Base-by-base conservation (phyloP, 2,797 vertebrate species). In the Xyrichtys novacula region DNA sequence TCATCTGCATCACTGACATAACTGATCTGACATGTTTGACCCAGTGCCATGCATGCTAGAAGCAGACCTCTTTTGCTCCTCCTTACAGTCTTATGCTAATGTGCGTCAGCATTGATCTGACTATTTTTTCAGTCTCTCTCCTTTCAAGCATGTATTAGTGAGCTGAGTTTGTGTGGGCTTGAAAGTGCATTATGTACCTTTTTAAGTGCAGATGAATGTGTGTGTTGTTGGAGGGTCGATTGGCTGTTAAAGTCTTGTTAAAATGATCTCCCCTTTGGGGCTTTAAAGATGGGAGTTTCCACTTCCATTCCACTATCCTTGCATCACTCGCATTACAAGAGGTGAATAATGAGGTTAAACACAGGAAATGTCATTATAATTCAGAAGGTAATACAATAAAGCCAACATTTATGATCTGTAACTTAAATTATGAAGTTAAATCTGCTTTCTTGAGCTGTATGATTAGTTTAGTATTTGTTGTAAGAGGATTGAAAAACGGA, bases 21-120 rank as follows among this genome's bases (percentile, higher is more conserved):
- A 71, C 74, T 55, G 56, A 9, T 56, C 55, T 80, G 86, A 87
- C 82, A 83, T 67, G 47, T 62, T 50, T 90, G 81, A 82, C 86
- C 81, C 66, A 83, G 71, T 80, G 72, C 26, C 29, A 2, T 38
- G 66, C 42, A 55, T 48, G 56, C 56, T 34, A 43, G 26, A 26
- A 17, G 40, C 55, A 59, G 52, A 58, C 39, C 75, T 42, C 60
- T 66, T 61, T 16, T 32, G 34, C 46, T 44, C 47, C 36, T 36
- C 16, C 36, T 36, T 15, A 32, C 64, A 60, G 46, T 42, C 39
- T 38, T 67, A 28, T 59, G 42, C 28, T 76, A 65, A 74, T 82
- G 57, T 67, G 47, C 61, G 52, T 74, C 40, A 47, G 26, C 65
- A 65, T 65, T 71, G 59, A 71, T 61, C 55, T 69, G 26, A 65